Conservation (phyloP, 2,797 vertebrate species). For the Siniperca obscura region DNA sequence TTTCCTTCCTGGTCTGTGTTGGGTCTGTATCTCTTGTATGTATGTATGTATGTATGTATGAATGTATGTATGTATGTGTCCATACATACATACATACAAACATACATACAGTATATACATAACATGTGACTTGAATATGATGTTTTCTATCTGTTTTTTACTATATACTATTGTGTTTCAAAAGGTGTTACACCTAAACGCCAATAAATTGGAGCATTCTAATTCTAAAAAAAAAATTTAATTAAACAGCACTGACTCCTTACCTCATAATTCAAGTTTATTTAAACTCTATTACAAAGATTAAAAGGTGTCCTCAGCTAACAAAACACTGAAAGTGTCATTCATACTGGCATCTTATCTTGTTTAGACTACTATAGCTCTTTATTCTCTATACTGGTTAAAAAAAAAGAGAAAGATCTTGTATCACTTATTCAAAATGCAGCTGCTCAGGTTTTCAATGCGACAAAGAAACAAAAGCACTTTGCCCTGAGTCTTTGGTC, state of each 20-base stretch:
- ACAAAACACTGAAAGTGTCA: background rate
- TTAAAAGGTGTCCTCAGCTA: background rate
- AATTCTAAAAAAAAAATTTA: too few relatives aligned
- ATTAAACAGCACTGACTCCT: background rate
- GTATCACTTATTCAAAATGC: conserved; percentile 2
- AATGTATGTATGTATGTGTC: too few relatives aligned
- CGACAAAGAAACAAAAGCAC: conserved; percentile 5
- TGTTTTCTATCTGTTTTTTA: background rate
- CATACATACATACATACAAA: too few relatives aligned
- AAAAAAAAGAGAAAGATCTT: background rate
- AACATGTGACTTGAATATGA: background rate
- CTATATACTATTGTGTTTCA: background rate
- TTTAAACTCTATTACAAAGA: background rate
- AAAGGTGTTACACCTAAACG: background rate
- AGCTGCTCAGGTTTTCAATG: conserved; percentile 11
- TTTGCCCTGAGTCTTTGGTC: conserved; percentile 8
- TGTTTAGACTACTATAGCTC: background rate
- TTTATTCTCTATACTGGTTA: background rate
- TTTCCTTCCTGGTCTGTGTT: background rate
- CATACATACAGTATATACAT: too few relatives aligned
- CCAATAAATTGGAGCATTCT: background rate
- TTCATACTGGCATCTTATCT: background rate
- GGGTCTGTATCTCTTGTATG: background rate
- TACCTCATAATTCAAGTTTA: background rate
- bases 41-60: too few relatives aligned